Evolutionary conservation across 2,113 vertebrate species (phyloP), one percentile per base, ranked within the genome.

Genomic region (Artemisiospiza belli): DNA sequence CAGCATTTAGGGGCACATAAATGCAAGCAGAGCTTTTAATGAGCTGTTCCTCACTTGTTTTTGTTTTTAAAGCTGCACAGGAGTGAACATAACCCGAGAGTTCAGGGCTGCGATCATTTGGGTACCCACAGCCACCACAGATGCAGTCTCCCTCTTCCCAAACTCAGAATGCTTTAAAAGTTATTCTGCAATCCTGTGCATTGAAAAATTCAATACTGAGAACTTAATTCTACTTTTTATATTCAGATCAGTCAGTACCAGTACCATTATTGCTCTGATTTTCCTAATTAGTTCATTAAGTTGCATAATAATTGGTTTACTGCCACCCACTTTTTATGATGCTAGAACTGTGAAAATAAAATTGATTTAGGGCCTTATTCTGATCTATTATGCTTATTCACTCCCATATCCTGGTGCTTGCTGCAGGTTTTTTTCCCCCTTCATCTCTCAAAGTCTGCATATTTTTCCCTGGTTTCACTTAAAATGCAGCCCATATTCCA

Each of bases 201-300:
- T 80, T 15, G 61, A 92, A 97, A 98, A 97, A 87, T 94, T 95
- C 96, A 64, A 92, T 94, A 94, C 83, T 79, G 95, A 89, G 95
- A 97, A 97, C 95, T 95, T 98, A 98, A 98, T 98, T 98, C 95
- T 96, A 97, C 97, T 97, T 98, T 98, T 98, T 98, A 98, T 98
- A 98, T 98, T 98, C 98, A 98, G 97, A 97, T 98, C 97, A 98
- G 97, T 96, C 95, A 96, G 97, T 95, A 97, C 96, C 96, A 97
- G 92, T 98, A 98, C 95, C 97, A 97, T 98, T 98, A 98, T 97
- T 98, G 97, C 96, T 95, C 97, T 96, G 97, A 98, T 98, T 98
- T 98, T 98, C 96, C 97, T 98, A 98, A 98, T 98, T 98, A 98
- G 97, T 98, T 98, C 98, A 98, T 98, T 98, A 98, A 98, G 98